Percentiles rank a stretch among this genome's conserved stretches.
Evolutionary conservation across 2,797 vertebrate genomes (phyloP).

Genomic region (Threskiornis aethiopicus): DNA sequence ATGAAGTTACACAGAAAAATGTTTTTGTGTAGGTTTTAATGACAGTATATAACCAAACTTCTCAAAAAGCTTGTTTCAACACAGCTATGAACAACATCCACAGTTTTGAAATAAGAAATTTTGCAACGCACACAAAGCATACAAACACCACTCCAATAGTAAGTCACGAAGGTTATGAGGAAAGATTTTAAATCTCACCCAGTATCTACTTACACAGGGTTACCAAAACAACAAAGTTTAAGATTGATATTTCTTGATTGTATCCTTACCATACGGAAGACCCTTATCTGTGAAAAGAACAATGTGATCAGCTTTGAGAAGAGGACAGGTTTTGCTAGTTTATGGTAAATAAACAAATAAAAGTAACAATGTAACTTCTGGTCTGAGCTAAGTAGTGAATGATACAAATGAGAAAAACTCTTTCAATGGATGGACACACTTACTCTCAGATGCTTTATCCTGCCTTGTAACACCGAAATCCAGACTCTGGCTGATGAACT

Average conservation of each 20-base stretch:
- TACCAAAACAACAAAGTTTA: neutral
- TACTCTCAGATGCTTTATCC: neutral
- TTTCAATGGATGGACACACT: neutral
- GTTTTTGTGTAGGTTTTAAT: neutral
- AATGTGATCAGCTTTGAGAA: neutral
- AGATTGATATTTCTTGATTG: neutral
- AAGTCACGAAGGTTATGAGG: neutral
- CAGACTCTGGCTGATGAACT: neutral
- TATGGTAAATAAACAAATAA: neutral
- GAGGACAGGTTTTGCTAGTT: neutral
- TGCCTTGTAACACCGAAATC: neutral
- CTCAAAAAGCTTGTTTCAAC: neutral
- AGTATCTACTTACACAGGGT: neutral
- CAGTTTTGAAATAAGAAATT: neutral
- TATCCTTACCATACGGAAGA: neutral
- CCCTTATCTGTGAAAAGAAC: neutral
- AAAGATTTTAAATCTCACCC: neutral
- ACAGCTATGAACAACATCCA: neutral
- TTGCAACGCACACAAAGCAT: neutral
- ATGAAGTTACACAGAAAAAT: neutral
- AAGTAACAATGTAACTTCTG: neutral
- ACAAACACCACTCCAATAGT: neutral
- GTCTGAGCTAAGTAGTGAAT: neutral
- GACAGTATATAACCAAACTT: neutral
- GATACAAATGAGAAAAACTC: neutral